Base-by-base conservation (phyloP, 2,797 vertebrate genomes). In the Valencia hispanica region DNA sequence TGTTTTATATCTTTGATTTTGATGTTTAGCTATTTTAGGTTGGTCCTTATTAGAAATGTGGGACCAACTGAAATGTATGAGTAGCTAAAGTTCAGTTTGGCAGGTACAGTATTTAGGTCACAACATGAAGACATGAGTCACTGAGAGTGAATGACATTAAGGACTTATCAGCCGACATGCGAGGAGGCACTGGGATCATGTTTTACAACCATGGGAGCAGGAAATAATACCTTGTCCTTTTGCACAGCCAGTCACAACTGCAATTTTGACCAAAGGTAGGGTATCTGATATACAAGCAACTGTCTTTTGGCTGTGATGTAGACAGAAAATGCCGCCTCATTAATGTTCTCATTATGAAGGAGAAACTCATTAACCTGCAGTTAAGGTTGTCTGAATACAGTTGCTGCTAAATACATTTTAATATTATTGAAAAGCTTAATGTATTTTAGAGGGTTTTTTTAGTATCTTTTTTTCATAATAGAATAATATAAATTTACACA, bases 321-420 rank as follows among this genome's bases (percentile, higher is more conserved):
- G 3, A 7, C 25, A 66, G 32, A 47, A 50, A 48, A 59, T 9
- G 9, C 32, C 39, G 27, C 27, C 66, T 70, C 25, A 47, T 59
- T 70, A 70, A 47, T 36, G 15, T 59, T 41, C 15, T 59, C 53
- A 61, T 27, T 55, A 47, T 15, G 34, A 51, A 66, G 43, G 34
- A 74, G 34, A 11, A 59, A 53, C 51, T 69, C 41, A 70, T 69
- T 22, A 25, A 30, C 12, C 39, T 34, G 50, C 50, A 75, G 74
- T 57, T 75, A 45, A 55, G 3, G 22, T 22, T 15, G 6, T 51
- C 34, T 45, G 41, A 43, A 73, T 22, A 30, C 27, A 45, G 22
- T 5, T 34, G 2, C 17, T 3, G 22, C 61, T 39, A 34, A 65
- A 36, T 4, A 22, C 22, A 65, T 63, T 11, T 12, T 18, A 39